A percentile compares a stretch with the other conserved stretches of the same genome.
These are phyloP conservation scores for Dascyllus trimaculatus DNA, from an alignment of 2,113 vertebrate genomes.

Conservation along the genomic window DNA sequence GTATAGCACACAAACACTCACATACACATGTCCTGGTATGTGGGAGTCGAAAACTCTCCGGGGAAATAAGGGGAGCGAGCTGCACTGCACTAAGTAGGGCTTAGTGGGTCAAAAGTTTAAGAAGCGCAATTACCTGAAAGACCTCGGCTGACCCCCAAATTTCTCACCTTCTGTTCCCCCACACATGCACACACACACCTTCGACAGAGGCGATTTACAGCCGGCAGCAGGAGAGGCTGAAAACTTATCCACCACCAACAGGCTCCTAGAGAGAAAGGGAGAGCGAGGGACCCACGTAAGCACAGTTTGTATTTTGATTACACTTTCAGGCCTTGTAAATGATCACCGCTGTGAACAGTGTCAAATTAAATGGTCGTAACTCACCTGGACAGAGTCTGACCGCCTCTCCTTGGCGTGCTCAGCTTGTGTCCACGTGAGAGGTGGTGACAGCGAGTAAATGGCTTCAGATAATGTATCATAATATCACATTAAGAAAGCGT, in stretches of 20 bases:
- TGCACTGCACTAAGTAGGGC: constrained; percentile 69
- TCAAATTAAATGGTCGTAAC: constrained; percentile 69
- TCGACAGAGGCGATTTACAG: constrained; percentile 76
- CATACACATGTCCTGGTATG: constrained; percentile 61
- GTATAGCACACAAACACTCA: constrained; percentile 36
- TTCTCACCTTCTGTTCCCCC: constrained; percentile 78
- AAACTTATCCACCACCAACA: constrained; percentile 64
- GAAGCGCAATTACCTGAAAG: constrained; percentile 83
- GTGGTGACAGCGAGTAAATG: constrained; percentile 75
- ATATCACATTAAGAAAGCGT: constrained; percentile 75
- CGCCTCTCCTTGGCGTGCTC: constrained; percentile 41
- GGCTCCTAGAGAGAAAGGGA: constrained; percentile 41
- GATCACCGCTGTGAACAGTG: constrained; percentile 53
- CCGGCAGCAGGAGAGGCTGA: constrained; percentile 65
- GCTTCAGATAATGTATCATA: constrained; percentile 77
- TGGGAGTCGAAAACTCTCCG: constrained; percentile 60
- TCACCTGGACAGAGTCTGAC: constrained; percentile 59
- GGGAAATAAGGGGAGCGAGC: constrained; percentile 76
- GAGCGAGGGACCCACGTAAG: constrained; percentile 29
- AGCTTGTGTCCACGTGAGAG: constrained; percentile 58
- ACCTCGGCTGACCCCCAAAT: constrained; percentile 76
- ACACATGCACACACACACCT: constrained; percentile 46
- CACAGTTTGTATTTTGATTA: constrained; percentile 63
- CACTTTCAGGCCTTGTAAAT: constrained; percentile 69
- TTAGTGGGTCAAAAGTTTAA: constrained; percentile 85